Evolutionary conservation across 2,113 vertebrate species (phyloP).

Genomic region (chimpanzee (Pan troglodytes)): DNA sequence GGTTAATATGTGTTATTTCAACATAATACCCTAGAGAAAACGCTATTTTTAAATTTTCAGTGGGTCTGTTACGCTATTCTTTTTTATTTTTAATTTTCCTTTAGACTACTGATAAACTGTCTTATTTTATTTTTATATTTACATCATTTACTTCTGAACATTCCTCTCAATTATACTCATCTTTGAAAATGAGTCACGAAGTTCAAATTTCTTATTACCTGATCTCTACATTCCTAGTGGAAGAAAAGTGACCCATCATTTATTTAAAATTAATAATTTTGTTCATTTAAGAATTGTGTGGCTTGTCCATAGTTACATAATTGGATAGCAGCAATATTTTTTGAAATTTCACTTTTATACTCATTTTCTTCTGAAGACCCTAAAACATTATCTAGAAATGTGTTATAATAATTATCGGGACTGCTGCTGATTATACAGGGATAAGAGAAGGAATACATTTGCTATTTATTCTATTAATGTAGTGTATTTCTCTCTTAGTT

Average conservation of each 20-base stretch:
- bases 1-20: not conserved
- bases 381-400: not conserved
- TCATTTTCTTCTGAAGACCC: not conserved
- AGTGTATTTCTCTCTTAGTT: not conserved
- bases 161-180: not conserved
- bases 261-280: not conserved
- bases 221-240: not conserved
- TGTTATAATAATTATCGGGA: not conserved
- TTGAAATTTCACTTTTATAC: not conserved
- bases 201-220: not conserved
- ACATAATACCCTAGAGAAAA: not conserved
- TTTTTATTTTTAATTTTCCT: not conserved
- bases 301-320: not conserved
- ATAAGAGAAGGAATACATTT: not conserved
- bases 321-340: not conserved
- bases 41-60: not conserved
- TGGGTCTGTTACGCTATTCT: not conserved
- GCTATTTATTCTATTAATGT: not conserved
- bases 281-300: not conserved
- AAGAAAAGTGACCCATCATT: not conserved
- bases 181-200: not conserved
- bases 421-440: not conserved
- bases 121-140: conserved; percentile 19
- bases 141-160: not conserved
- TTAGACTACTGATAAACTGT: not conserved